A percentile compares a stretch with the other conserved stretches of the same genome.
phyloP scores from a whole-genome alignment of 2,797 vertebrate species.

The Clamator glandarius region DNA sequence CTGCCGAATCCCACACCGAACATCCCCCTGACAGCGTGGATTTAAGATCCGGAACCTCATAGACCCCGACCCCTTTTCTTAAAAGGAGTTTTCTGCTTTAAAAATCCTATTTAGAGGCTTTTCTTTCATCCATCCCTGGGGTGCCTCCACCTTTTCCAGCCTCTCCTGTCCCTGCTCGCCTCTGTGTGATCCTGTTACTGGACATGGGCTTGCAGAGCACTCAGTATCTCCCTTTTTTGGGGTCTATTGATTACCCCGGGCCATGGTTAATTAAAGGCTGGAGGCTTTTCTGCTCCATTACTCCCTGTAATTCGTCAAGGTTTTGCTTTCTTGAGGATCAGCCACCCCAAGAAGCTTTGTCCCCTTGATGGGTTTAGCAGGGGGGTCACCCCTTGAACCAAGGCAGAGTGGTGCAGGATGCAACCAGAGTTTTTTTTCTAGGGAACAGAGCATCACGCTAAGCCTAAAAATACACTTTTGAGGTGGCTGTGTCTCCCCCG shows the following conservation, averaged over 20 bases:
- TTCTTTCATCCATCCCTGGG: neutral
- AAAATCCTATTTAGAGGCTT: neutral
- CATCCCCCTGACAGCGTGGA: no score
- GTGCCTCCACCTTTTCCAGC: neutral
- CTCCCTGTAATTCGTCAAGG: rapidly evolving
- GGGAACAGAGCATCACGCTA: neutral
- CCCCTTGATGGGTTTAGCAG: rapidly evolving
- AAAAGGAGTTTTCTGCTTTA: neutral
- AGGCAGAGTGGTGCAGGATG: neutral
- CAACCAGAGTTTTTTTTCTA: rapidly evolving
- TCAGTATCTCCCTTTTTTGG: neutral
- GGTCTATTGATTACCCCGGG: neutral
- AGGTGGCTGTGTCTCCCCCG: neutral
- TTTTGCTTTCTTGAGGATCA: neutral
- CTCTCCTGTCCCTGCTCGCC: neutral
- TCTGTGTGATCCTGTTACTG: neutral
- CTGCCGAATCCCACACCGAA: neutral
- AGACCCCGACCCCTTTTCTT: neutral
- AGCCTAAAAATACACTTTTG: neutral
- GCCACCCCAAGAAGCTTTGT: neutral
- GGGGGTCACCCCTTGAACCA: no score
- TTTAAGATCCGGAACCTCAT: rapidly evolving
- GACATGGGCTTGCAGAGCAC: neutral
- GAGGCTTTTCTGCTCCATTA: neutral
- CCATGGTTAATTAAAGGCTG: neutral